Conservation (phyloP, 2,888 invertebrate species). For the Tortricodes alternella region DNA sequence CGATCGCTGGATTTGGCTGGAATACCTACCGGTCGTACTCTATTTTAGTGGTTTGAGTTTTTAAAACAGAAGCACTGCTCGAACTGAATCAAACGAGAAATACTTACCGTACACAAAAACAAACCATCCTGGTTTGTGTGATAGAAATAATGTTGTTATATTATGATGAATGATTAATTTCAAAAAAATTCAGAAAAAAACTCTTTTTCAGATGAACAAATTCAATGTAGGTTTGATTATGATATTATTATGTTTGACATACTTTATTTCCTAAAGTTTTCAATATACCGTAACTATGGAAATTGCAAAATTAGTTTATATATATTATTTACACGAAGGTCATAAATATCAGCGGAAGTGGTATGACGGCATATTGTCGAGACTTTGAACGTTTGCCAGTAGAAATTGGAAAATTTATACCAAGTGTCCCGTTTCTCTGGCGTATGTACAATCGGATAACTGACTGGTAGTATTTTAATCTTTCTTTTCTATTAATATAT, state of each 20-base stretch:
- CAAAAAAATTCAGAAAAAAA: no score
- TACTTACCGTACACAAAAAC: no score
- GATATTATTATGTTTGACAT: no score
- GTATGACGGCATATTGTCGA: constrained; percentile 31
- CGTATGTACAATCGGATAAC: constrained; percentile 22
- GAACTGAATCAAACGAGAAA: no score
- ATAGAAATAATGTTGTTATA: no score
- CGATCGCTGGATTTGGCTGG: constrained; percentile 17
- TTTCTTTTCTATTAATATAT: no score
- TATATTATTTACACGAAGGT: constrained; percentile 9
- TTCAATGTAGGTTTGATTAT: no score
- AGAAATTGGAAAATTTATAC: constrained; percentile 30
- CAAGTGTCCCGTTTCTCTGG: constrained; percentile 30
- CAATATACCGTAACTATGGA: background rate
- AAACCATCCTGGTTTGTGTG: no score
- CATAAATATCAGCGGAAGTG: constrained; percentile 28
- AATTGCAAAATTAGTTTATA: constrained; percentile 5
- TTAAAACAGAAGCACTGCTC: background rate
- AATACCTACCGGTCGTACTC: background rate
- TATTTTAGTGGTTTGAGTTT: background rate
- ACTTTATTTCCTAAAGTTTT: no score
- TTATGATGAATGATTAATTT: no score
- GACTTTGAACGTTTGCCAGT: constrained; percentile 37
- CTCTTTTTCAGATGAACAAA: no score
- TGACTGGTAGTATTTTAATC: background rate